Percentiles rank a stretch among this genome's conserved stretches.
Evolutionary conservation across 2,888 invertebrate genomes (phyloP).

Genomic region (Tupiocoris notatus): DNA sequence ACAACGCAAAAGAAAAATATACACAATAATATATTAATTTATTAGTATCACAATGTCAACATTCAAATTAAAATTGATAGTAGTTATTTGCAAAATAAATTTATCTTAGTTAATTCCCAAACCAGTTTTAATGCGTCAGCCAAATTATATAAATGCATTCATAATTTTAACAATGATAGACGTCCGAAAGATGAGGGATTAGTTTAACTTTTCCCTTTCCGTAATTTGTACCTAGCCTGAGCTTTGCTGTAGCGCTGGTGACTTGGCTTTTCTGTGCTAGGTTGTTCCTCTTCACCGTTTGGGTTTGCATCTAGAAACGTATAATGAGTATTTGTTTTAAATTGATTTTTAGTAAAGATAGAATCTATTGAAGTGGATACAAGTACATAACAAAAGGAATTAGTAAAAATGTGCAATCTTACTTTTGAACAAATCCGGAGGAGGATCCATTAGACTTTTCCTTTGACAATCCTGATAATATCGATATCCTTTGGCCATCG

Average conservation of each 20-base stretch:
- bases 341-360: neutral
- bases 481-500: slow-evolving; percentile 62
- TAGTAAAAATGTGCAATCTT: neutral
- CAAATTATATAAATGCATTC: no score
- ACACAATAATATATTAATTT: no score
- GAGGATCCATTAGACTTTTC: slow-evolving; percentile 59
- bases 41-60: no score
- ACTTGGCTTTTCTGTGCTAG: slow-evolving; percentile 15
- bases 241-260: slow-evolving; percentile 67
- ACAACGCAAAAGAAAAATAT: no score
- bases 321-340: neutral
- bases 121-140: no score
- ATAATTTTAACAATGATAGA: no score
- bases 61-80: no score
- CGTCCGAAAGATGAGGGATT: no score
- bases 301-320: slow-evolving; percentile 1
- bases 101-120: no score
- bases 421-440: slow-evolving; percentile 50
- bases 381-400: neutral
- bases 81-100: no score
- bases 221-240: slow-evolving; percentile 71
- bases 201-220: slow-evolving; percentile 62
- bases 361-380: neutral
- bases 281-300: neutral
- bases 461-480: slow-evolving; percentile 59